Evolutionary conservation across 2,888 invertebrate species (phyloP), one percentile per base, ranked within the genome.

Genomic region (Julus scandinavius): DNA sequence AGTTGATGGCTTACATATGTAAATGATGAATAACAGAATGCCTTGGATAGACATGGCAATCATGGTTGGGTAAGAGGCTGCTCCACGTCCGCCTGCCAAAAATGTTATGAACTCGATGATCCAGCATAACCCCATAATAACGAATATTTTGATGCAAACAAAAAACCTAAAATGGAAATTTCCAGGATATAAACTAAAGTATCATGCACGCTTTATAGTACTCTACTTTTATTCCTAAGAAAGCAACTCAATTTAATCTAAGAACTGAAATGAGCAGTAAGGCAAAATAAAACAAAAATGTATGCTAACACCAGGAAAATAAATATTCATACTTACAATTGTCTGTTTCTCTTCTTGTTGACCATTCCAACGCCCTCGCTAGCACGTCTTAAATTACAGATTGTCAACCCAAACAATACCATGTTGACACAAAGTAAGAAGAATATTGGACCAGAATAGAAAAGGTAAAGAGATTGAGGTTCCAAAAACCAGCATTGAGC

Each of bases 61-160:
- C n/a, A 85, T 54, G 54, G 54, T 9, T 6, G 72, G 72, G 29
- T 72, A 72, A 6, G 72, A 72, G 7, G 72, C 72, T 72, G 72
- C 29, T 13, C 72, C 72, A 29, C 72, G 72, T 29, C 72, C 20
- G 29, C 38, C 80, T 29, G 38, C 80, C 11, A 80, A 29, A 9
- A 38, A 38, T 13, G 80, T 40, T 80, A 80, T 80, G 38, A 80
- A 38, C 5, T 80, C 80, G 13, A 80, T 38, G 2, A 88, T 80
- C 89, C 89, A 89, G n/a, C 85, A 89, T 5, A 89, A 85, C 15
- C 89, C 89, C 89, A 89, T 88, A 40, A 89, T 85, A 15, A 89
- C 41, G 29, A 88, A 80, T 85, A 89, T 54, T 72, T 88, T 88
- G 49, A 87, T 5, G 85, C 88, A 89, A 20, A 89, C 85, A 20